Evolutionary conservation across 2,113 vertebrate genomes (phyloP).

Genomic region (human): GRCh38 chr2:158703501-158704000

Average conservation of each 20-base stretch:
- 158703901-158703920: not conserved
- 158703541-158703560: conserved; percentile 44
- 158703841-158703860: not conserved
- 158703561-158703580: not conserved
- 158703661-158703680: not conserved
- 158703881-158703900: not conserved
- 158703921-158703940: not conserved
- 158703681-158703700: conserved; percentile 19
- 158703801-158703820: not conserved
- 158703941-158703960: not conserved
- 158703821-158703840: not conserved
- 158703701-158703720: too few species aligned
- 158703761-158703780: not conserved
- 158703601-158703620: conserved; percentile 26
- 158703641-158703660: conserved; percentile 47
- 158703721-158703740: not conserved
- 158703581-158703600: conserved; percentile 13
- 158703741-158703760: not conserved
- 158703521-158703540: conserved; percentile 39
- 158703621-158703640: not conserved
- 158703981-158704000: not conserved
- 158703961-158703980: not conserved
- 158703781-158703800: not conserved
- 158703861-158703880: not conserved
- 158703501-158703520: conserved; percentile 17